Percentiles rank a stretch among this genome's conserved stretches.
These are phyloP conservation scores for Lithobates sylvaticus DNA, from an alignment of 2,797 vertebrate genomes.

Conservation along the genomic window DNA sequence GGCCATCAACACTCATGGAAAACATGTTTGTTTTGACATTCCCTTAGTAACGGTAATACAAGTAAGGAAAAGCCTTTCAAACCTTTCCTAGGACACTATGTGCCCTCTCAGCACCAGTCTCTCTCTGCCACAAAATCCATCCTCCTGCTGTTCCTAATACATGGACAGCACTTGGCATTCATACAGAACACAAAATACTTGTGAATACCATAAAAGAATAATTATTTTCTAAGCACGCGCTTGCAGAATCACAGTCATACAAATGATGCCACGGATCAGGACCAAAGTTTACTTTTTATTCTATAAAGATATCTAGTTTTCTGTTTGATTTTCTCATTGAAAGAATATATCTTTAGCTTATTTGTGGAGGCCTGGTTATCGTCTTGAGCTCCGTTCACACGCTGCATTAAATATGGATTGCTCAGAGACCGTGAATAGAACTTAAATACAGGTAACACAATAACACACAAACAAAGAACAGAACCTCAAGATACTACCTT, in stretches of 20 bases:
- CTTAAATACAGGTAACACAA: too few relatives aligned
- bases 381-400: not conserved
- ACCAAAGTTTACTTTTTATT: not conserved
- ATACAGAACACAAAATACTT: conserved; percentile 5
- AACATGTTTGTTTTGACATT: conserved; percentile 58
- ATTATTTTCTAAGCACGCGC: not conserved
- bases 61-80: conserved; percentile 41
- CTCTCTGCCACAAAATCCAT: conserved; percentile 15
- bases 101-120: conserved; percentile 41
- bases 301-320: not conserved
- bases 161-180: not conserved
- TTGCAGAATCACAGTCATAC: not conserved
- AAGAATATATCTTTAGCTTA: not conserved
- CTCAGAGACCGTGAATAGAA: too few relatives aligned
- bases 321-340: not conserved
- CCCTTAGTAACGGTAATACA: conserved; percentile 54
- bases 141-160: not conserved
- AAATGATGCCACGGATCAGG: not conserved
- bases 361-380: not conserved
- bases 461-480: too few relatives aligned
- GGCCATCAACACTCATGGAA: conserved; percentile 33
- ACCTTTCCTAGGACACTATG: conserved; percentile 41
- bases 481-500: too few relatives aligned
- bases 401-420: too few relatives aligned
- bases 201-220: not conserved